Evolutionary conservation across 2,113 vertebrate species (phyloP).

Genomic region (Synchiropus splendidus): DNA sequence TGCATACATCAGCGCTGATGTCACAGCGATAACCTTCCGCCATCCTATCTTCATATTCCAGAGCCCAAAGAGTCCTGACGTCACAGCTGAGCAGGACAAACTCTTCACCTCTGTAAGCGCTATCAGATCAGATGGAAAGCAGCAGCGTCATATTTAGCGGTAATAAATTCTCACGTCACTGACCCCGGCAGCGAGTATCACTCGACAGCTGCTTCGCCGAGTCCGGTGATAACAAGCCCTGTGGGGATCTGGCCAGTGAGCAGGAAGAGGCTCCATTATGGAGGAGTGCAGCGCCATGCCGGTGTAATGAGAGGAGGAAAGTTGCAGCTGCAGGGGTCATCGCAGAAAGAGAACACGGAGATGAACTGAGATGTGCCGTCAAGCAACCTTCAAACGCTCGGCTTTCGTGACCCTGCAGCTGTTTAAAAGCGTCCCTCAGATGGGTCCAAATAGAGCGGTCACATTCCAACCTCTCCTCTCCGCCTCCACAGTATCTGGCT

Average conservation of each 20-base stretch:
- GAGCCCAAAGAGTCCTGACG: constrained; percentile 25
- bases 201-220: constrained; percentile 23
- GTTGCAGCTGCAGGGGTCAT: constrained; percentile 20
- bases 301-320: constrained; percentile 39
- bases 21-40: constrained; percentile 37
- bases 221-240: constrained; percentile 48
- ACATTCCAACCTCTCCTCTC: too few species aligned
- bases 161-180: constrained; percentile 43
- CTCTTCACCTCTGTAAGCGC: constrained; percentile 35
- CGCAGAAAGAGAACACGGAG: constrained; percentile 5
- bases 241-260: constrained; percentile 20
- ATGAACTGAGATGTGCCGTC: too few species aligned
- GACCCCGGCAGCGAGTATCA: constrained; percentile 19
- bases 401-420: too few species aligned
- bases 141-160: constrained; percentile 35
- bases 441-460: too few species aligned
- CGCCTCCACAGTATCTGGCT: too few species aligned
- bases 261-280: constrained; percentile 24
- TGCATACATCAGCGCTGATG: constrained; percentile 33
- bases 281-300: constrained; percentile 28
- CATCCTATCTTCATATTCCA: constrained; percentile 26
- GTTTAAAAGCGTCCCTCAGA: too few species aligned
- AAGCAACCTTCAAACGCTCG: too few species aligned
- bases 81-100: constrained; percentile 24
- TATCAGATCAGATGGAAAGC: constrained; percentile 32